Percentiles rank a stretch among this genome's conserved stretches.
phyloP scores from a whole-genome alignment of 2,888 invertebrate species.

The Ophioninae sp. region DNA sequence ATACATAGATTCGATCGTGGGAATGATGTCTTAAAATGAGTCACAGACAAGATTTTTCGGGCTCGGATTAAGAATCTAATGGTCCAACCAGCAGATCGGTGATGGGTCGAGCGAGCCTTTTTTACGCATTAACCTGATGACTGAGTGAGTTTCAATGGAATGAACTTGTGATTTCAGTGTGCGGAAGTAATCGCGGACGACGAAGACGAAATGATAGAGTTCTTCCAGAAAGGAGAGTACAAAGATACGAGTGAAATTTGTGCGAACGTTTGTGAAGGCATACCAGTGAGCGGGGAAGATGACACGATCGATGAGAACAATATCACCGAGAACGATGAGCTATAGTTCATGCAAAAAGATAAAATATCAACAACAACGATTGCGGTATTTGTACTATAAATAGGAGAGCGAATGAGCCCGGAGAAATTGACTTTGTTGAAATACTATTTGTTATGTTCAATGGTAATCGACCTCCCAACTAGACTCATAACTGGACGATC shows the following conservation, averaged over 20 bases:
- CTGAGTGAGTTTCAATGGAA: background rate
- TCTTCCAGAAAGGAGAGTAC: slow-evolving; percentile 82
- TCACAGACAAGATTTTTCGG: too few relatives aligned
- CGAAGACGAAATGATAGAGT: slow-evolving; percentile 86
- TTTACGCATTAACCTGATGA: slow-evolving; percentile 2
- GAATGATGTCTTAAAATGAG: too few relatives aligned
- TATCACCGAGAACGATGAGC: slow-evolving; percentile 41
- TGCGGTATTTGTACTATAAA: slow-evolving; percentile 29
- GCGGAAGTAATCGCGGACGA: slow-evolving; percentile 87
- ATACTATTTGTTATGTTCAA: slow-evolving; percentile 3
- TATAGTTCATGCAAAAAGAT: slow-evolving; percentile 29
- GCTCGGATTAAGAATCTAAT: background rate
- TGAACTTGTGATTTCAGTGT: slow-evolving; percentile 82
- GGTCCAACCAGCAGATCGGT: background rate
- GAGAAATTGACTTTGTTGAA: background rate
- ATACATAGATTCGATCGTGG: too few relatives aligned
- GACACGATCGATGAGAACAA: slow-evolving; percentile 72
- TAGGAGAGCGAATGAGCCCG: background rate
- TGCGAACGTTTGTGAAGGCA: slow-evolving; percentile 82
- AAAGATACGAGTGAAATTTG: slow-evolving; percentile 82
- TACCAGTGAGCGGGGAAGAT: slow-evolving; percentile 78
- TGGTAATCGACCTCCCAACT: background rate
- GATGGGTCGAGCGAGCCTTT: background rate
- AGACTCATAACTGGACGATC: background rate
- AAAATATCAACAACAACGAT: background rate